Base-by-base conservation (phyloP, 2,888 invertebrate species). In the Nemoura dubitans region DNA sequence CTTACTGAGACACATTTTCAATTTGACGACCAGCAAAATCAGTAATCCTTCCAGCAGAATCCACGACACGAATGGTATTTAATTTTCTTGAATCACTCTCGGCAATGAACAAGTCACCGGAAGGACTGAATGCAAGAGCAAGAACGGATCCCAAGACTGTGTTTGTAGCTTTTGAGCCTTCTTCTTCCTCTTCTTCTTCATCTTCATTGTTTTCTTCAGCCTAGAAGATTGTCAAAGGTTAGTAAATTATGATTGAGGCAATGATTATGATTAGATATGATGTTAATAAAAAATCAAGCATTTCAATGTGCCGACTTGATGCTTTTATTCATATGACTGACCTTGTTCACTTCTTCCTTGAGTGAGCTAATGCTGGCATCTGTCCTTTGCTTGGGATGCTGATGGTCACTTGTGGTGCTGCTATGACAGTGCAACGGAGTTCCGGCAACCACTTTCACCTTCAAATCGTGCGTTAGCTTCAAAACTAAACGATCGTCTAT, bases 401-500 rank as follows among this genome's bases (percentile, higher is more conserved):
- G 87, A 27, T 85, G 90, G 82, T 85, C 87, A 5, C 78, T 80
- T 42, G 30, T 87, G 76, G 83, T 86, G 5, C 85, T 86, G 83
- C 94, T 92, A 86, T 96, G 95, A 90, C 98, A 99, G 91, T 98
- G 98, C 36, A 98, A 93, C 21, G 98, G 98, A 86, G 96, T 96
- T n/a, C 99, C 99, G 82, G 98, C 98, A 0, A 98, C 96, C 0
- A 98, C 97, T 90, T 97, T 96, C 42, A 97, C 96, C 76, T 92
- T 91, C 93, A 97, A 95, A 90, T 98, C 98, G 28, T 96, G 96
- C 0, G 98, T 98, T 83, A 99, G 93, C 90, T 97, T 97, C 43
- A 98, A 92, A 0, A 99, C 97, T 82, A 98, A 94, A 89, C 98
- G 95, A 90, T 98, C 98, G 91, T 99, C 99, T 89, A 99, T 97